Base-by-base conservation (phyloP, 2,888 invertebrate genomes). In the Sarcophaga rosellei region DNA sequence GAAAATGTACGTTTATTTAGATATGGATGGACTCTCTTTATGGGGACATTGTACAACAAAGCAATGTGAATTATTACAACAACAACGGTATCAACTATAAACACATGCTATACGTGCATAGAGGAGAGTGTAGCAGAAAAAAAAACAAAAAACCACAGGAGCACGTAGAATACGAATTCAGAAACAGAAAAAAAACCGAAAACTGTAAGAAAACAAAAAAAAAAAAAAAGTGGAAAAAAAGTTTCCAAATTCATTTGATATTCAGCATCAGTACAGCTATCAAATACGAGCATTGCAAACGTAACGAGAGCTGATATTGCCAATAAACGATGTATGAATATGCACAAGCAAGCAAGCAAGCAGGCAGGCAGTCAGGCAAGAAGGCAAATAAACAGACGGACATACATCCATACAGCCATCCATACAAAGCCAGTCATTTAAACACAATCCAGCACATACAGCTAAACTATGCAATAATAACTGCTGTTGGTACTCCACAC, bases 231-330 rank as follows among this genome's bases (percentile, higher is more conserved):
- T 15, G 12, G 65, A 73, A 12, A 25, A 53, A 70, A 57, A 70
- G 57, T 57, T 57, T 44, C 44, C 69, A 82, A 77, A 82, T 72
- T 84, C 84, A 86, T 86, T 86, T 86, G 86, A 84, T 86, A 86
- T 86, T 86, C 81, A 78, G 84, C 86, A 81, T 81, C 77, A 78
- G 86, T 86, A 86, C 74, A 78, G 86, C 86, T 86, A 86, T 86
- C 86, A 86, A 86, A 84, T 84, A 86, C 86, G 86, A 86, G 84
- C 66, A 86, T 78, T 81, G 84, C 81, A 86, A 86, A 86, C 81
- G 84, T 81, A 86, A 84, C 84, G 78, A 86, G 81, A 82, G 72
- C 84, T 84, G 86, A 86, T 86, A 86, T 86, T 86, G 86, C 62
- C 86, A 86, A 86, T 86, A 86, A 86, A 84, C 77, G 81, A 81